Percentiles rank a stretch among this genome's conserved stretches.
Conservation (phyloP, 2,888 invertebrate genomes). For the Parasteatoda lunata region DNA sequence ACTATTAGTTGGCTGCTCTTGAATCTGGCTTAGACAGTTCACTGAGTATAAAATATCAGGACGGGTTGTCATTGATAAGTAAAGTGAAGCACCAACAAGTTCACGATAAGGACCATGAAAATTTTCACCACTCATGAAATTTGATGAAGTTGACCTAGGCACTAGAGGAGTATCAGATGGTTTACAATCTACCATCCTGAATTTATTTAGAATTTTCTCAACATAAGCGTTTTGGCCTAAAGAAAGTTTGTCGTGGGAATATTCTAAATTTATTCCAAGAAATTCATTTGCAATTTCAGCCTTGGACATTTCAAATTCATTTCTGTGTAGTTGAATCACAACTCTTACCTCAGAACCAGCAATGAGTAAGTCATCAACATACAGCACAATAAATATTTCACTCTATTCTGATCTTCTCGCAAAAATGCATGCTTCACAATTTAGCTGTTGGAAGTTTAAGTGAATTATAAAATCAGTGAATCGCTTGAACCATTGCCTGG, state of each 20-base stretch:
- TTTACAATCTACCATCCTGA: conserved; percentile 6
- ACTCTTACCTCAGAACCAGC: conserved; percentile 11
- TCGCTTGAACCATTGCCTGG: conserved; percentile 16
- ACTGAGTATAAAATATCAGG: conserved; percentile 30
- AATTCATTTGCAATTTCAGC: conserved; percentile 22
- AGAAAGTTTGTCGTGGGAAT: not conserved
- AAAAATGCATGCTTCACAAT: conserved; percentile 19
- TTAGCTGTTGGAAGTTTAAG: conserved; percentile 11
- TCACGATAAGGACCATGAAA: conserved; percentile 24
- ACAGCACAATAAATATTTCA: conserved; percentile 1
- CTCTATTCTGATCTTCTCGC: not conserved
- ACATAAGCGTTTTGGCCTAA: conserved; percentile 16
- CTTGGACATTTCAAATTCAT: conserved; percentile 19
- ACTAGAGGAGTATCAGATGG: conserved; percentile 6
- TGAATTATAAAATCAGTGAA: conserved; percentile 6
- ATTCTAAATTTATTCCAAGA: not conserved
- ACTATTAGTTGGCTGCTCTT: conserved; percentile 25
- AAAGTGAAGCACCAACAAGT: conserved; percentile 16
- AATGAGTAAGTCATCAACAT: conserved; percentile 16
- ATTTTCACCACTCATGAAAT: conserved; percentile 16
- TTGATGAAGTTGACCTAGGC: conserved; percentile 13
- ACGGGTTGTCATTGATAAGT: conserved; percentile 21
- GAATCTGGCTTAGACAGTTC: conserved; percentile 32
- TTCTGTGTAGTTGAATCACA: not conserved
- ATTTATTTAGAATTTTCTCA: conserved; percentile 4